Evolutionary conservation across 2,888 invertebrate genomes (phyloP), one percentile per base, ranked within the genome.

Genomic region (Hesperia comma): DNA sequence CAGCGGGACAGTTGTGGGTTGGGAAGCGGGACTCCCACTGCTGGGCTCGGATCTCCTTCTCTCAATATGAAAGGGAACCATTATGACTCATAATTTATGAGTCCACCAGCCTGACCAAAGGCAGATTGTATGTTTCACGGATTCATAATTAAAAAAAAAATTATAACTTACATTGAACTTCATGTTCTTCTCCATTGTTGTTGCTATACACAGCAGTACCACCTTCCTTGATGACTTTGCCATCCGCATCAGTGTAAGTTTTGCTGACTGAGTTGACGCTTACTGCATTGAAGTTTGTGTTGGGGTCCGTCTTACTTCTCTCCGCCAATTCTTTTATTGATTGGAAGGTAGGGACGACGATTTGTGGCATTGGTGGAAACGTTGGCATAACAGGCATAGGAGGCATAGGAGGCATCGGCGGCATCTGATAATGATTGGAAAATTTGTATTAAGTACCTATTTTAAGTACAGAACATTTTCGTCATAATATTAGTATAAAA

Each of bases 201-300:
- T 82, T 81, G 26, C 74, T 74, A 0, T 79, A 4, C 3, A 82
- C 57, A 10, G 75, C 67, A 19, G 77, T 73, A n/a, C 78, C 80
- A 2, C 80, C 80, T 5, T 71, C 73, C 40, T 60, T 74, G 5
- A 78, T 57, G 0, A 70, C 49, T 2, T 83, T 83, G 0, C 83
- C 84, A 6, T 79, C 69, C 10, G 74, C 68, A 46, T 75, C 82
- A 7, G 54, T 46, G 0, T 46, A 60, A 3, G 72, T 58, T 0
- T 68, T 70, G 21, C 77, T 79, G 0, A 60, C 54, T 0, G 83
- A 75, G 3, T 60, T 71, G 2, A 82, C 73, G 0, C 73, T 40
- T 0, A 83, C 70, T 0, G 80, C 83, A 3, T 69, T 77, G 66
- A 70, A 82, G 2, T 74, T 64, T n/a, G 75, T 73, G 4, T 81